phyloP scores from a whole-genome alignment of 2,113 vertebrate species.

The Procapra przewalskii region DNA sequence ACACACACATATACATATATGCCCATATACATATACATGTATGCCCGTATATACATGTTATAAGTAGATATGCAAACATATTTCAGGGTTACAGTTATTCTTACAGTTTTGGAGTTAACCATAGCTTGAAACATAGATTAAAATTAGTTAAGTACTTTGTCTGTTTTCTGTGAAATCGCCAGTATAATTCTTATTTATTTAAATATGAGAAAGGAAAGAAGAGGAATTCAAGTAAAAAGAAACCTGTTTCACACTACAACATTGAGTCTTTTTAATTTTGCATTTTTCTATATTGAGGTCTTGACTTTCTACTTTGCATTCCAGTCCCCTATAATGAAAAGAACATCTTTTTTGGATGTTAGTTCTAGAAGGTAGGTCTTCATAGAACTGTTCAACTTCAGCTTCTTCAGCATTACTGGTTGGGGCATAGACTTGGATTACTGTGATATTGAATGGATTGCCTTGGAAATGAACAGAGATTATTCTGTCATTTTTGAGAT shows the following conservation, averaged over 20 bases:
- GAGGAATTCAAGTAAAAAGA: not conserved
- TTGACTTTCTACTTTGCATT: not conserved
- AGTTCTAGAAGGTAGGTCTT: not conserved
- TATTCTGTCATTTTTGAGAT: not conserved
- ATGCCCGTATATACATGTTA: not conserved
- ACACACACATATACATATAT: too few relatives aligned
- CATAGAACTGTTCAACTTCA: not conserved
- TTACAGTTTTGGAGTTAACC: not conserved
- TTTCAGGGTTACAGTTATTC: not conserved
- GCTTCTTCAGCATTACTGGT: not conserved
- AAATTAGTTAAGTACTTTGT: not conserved
- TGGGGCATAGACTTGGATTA: accelerated
- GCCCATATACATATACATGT: not conserved
- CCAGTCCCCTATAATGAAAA: not conserved
- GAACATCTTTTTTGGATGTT: not conserved
- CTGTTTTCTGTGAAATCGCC: not conserved
- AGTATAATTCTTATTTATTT: constrained; percentile 1
- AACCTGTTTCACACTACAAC: not conserved
- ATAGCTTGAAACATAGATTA: not conserved
- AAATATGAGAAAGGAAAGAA: not conserved
- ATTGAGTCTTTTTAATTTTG: not conserved
- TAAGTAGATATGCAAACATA: not conserved
- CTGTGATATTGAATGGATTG: not conserved
- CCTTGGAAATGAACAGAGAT: not conserved
- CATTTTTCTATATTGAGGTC: not conserved